Conservation (phyloP, 2,113 vertebrate genomes). For the Lophochroa leadbeateri region DNA sequence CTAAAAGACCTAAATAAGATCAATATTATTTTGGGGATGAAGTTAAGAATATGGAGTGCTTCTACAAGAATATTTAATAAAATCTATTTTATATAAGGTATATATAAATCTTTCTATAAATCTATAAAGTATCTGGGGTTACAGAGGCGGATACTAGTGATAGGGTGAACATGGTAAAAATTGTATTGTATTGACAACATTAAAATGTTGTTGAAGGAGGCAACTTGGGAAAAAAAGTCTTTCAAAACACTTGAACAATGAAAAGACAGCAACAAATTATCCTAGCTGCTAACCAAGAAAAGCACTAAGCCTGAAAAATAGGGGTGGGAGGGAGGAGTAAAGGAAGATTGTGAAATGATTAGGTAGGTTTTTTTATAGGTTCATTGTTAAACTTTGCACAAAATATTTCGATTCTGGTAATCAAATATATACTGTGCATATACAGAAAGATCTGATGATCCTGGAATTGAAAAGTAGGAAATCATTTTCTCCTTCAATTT, state of each 20-base stretch:
- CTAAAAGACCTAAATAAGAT: background rate
- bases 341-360: background rate
- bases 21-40: background rate
- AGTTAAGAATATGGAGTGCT: background rate
- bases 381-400: background rate
- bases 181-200: background rate
- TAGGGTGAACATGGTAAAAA: background rate
- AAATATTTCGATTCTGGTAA: background rate
- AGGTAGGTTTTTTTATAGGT: background rate
- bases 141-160: background rate
- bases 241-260: background rate
- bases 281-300: background rate
- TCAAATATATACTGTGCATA: background rate
- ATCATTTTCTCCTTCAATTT: background rate
- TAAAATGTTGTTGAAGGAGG: background rate
- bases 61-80: background rate
- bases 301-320: background rate
- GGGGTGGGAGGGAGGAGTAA: rapidly evolving
- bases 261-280: background rate
- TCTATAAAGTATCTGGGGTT: background rate
- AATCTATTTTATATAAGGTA: background rate
- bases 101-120: background rate
- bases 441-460: background rate
- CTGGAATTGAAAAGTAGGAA: background rate
- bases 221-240: background rate